Evolutionary conservation across 2,113 vertebrate species (phyloP).

Genomic region (Actinemys pallida): DNA sequence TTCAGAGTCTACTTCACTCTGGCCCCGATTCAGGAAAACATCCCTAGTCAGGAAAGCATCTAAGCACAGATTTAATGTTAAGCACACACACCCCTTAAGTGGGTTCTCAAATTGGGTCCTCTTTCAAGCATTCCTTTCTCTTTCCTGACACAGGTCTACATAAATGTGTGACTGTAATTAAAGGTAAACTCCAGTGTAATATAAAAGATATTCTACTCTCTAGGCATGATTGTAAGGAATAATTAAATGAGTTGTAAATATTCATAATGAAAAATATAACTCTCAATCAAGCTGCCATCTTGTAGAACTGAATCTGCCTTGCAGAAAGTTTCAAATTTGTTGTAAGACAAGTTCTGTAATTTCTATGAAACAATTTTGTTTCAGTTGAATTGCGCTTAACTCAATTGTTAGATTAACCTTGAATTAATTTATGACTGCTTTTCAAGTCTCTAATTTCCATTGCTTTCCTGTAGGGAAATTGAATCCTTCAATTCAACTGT

Average conservation of each 20-base stretch:
- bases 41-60: background rate
- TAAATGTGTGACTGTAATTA: background rate
- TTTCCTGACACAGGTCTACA: background rate
- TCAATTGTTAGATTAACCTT: background rate
- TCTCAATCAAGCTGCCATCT: background rate
- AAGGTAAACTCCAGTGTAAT: background rate
- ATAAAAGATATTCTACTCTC: background rate
- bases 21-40: constrained; percentile 39
- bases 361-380: background rate
- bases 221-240: background rate
- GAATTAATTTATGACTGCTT: background rate
- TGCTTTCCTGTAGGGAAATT: background rate
- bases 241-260: background rate
- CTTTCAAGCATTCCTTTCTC: background rate
- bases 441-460: background rate
- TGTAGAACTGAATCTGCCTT: background rate
- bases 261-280: background rate
- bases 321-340: background rate
- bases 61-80: background rate
- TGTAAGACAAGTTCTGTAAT: background rate
- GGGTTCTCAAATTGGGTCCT: background rate
- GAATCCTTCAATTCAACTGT: background rate
- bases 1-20: constrained; percentile 10
- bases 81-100: background rate
- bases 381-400: background rate